These are phyloP conservation scores for Cancer borealis DNA, from an alignment of 2,888 invertebrate species.

Conservation along the genomic window DNA sequence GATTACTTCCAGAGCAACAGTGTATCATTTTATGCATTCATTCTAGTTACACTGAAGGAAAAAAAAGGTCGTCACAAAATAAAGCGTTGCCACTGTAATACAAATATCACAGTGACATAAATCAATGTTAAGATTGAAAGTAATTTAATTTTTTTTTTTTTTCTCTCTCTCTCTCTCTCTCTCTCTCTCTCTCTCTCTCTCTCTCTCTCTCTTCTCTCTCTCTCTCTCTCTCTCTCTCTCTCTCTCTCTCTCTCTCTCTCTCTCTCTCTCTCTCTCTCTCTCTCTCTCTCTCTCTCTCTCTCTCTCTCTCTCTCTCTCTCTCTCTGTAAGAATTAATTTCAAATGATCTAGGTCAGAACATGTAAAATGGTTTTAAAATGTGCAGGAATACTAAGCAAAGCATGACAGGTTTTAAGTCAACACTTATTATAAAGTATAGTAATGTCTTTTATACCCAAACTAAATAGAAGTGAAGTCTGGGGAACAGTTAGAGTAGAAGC, in stretches of 20 bases:
- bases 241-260: background rate
- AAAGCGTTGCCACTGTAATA: background rate
- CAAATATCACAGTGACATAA: background rate
- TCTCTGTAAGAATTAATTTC: too few species aligned
- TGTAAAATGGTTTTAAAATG: too few species aligned
- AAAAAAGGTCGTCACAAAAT: background rate
- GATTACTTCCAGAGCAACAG: background rate
- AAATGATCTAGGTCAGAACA: too few species aligned
- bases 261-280: constrained; percentile 25
- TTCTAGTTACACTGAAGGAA: background rate
- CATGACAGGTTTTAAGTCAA: too few species aligned
- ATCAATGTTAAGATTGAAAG: background rate
- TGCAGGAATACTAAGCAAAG: too few species aligned
- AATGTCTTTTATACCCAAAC: too few species aligned
- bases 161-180: background rate
- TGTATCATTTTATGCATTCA: background rate
- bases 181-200: background rate
- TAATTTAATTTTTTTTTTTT: too few species aligned
- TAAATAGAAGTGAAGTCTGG: too few species aligned
- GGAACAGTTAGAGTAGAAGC: too few species aligned
- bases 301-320: constrained; percentile 1
- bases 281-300: background rate
- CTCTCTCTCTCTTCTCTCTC: background rate
- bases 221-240: background rate
- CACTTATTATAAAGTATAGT: too few species aligned